These are phyloP conservation scores for Cartodere bifasciata DNA, from an alignment of 2,888 invertebrate genomes.

Conservation along the genomic window DNA sequence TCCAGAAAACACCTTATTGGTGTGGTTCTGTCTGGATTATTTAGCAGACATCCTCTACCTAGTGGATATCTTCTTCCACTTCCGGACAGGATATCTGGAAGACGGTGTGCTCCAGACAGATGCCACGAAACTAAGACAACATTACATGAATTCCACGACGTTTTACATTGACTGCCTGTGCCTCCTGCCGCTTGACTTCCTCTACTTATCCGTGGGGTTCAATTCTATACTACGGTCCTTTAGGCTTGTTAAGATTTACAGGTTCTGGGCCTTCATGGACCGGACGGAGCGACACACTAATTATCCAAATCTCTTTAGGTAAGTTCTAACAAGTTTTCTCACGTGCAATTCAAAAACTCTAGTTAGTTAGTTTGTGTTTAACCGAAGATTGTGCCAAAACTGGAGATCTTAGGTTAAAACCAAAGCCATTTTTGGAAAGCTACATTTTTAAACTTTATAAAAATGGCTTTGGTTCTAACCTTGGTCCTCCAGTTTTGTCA, in stretches of 20 bases:
- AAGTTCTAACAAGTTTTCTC: no score
- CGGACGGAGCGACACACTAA: conserved; percentile 96
- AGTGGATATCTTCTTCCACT: conserved; percentile 93
- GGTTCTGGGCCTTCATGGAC: conserved; percentile 98
- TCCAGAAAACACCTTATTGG: conserved; percentile 70
- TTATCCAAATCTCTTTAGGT: conserved; percentile 85
- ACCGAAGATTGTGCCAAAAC: no score
- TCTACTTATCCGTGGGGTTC: conserved; percentile 91
- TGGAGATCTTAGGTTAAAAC: no score
- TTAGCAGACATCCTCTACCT: conserved; percentile 92
- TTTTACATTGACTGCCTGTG: conserved; percentile 99
- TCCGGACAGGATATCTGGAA: conserved; percentile 93
- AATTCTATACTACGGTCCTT: conserved; percentile 93
- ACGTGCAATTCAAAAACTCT: no score
- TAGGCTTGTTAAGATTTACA: conserved; percentile 92
- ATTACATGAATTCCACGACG: conserved; percentile 90
- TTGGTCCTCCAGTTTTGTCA: no score
- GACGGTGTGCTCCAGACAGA: conserved; percentile 97
- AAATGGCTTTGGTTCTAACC: no score
- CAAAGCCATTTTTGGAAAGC: no score
- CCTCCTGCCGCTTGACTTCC: conserved; percentile 92
- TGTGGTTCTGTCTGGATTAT: conserved; percentile 97
- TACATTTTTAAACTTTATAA: no score
- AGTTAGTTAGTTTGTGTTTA: no score
- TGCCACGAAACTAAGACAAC: conserved; percentile 80